A percentile compares a stretch with the other conserved stretches of the same genome.
These are phyloP conservation scores for Punctoribates punctum DNA, from an alignment of 2,888 invertebrate genomes.

Conservation along the genomic window DNA sequence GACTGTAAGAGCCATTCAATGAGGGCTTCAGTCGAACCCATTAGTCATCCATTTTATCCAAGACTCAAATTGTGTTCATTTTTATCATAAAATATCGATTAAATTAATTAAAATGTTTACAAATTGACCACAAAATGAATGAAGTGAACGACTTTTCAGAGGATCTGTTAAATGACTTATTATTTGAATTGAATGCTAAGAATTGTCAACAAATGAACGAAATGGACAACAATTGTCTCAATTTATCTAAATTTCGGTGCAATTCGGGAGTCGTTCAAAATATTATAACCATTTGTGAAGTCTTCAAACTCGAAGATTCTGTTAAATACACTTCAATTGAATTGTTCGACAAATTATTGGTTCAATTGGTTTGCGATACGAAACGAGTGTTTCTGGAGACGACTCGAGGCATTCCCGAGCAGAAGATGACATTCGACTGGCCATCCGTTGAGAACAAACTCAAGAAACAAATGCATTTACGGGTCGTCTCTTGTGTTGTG, in stretches of 20 bases:
- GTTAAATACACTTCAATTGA: conserved; percentile 25
- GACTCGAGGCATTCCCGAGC: neutral
- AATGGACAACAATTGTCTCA: neutral
- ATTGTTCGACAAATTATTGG: conserved; percentile 5
- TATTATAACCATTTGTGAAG: conserved; percentile 7
- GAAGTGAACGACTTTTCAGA: neutral
- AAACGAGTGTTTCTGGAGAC: conserved; percentile 12
- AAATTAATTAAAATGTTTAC: too few relatives aligned
- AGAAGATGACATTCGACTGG: neutral
- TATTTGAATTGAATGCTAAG: neutral
- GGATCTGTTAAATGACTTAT: conserved; percentile 2
- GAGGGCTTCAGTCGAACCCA: too few relatives aligned
- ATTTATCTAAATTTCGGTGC: neutral
- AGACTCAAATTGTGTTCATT: too few relatives aligned
- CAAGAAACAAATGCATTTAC: conserved; percentile 18
- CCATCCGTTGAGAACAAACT: neutral
- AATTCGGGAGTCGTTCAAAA: conserved; percentile 1
- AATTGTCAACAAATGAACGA: neutral
- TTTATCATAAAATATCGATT: too few relatives aligned
- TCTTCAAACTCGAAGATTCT: neutral
- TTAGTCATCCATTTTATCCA: too few relatives aligned
- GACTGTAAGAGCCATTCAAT: too few relatives aligned
- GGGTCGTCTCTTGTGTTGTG: conserved; percentile 7
- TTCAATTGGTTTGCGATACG: conserved; percentile 12
- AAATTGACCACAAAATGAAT: neutral